Evolutionary conservation across 2,113 vertebrate species (phyloP), one percentile per base, ranked within the genome.

Genomic region (Mustela nigripes): DNA sequence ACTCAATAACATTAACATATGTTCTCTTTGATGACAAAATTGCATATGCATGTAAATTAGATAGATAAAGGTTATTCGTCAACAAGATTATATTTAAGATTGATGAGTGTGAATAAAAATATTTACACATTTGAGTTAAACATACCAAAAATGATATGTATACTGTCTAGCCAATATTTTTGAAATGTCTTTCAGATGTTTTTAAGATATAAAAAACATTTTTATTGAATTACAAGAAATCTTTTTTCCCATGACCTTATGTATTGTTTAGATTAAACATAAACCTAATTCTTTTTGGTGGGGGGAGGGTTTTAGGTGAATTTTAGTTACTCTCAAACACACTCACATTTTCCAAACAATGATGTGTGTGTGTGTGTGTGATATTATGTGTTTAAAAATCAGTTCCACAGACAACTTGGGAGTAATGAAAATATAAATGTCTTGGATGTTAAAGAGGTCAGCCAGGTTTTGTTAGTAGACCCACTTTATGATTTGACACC

Each of bases 261-360:
- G 6, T 58, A 79, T 67, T 67, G n/a, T 42, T 95, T 65, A 65
- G 33, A 10, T 67, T 78, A 60, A 58, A 22, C 1, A 58, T 16
- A 84, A 82, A 21, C 22, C 48, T 22, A 62, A 48, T 65, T 7
- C 18, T 15, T 48, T 65, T 69, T 67, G 11, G 7, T 14, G 24
- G 16, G 16, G 16, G 39, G 11, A 76, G 12, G 56, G 45, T 5
- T 42, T 36, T 69, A 84, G 74, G 22, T 67, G 19, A 67, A 19
- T 69, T 88, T 85, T 31, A 84, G 82, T 71, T 83, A 71, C 56
- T 95, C 45, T 85, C 58, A 95, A 85, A 18, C 80, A 18, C 50
- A n/a, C 33, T 21, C 22, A 84, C 6, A 2, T 11, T 65, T 78
- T 28, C 69, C 10, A 62, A 82, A 69, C 16, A 82, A 73, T 62